These are phyloP conservation scores for Lethocerus indicus DNA, from an alignment of 1,140 invertebrate genomes.

Conservation along the genomic window DNA sequence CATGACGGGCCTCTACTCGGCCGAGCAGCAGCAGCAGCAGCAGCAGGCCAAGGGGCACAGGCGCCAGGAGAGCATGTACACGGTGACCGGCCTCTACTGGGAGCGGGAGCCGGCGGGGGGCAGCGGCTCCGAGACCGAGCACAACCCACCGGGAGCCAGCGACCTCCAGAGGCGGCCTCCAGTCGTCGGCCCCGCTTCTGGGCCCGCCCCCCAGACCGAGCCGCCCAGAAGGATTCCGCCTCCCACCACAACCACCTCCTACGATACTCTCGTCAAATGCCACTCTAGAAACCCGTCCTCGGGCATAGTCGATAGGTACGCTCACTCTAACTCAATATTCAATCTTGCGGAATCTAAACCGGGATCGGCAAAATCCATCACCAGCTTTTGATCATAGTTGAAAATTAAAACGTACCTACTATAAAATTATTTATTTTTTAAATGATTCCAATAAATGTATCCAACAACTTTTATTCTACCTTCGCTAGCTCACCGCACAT, in stretches of 20 bases:
- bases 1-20: slow-evolving; percentile 61
- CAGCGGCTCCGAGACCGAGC: slow-evolving; percentile 1
- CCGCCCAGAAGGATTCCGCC: no score
- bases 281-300: slow-evolving; percentile 55
- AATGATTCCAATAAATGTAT: no score
- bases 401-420: no score
- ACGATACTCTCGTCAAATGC: slow-evolving; percentile 44
- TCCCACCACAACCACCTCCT: slow-evolving; percentile 21
- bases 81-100: slow-evolving; percentile 14
- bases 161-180: background rate
- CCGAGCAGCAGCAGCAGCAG: slow-evolving; percentile 30
- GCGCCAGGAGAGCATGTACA: slow-evolving; percentile 13
- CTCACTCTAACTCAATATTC: no score
- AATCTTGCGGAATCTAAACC: no score
- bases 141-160: slow-evolving; percentile 22
- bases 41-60: slow-evolving; percentile 20
- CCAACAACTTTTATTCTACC: no score
- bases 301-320: slow-evolving; percentile 45
- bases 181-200: background rate
- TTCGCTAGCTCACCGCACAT: no score
- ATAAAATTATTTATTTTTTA: no score
- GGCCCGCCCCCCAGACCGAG: slow-evolving; percentile 21
- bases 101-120: slow-evolving; percentile 5
- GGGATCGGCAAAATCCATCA: no score
- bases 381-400: no score